phyloP scores from a whole-genome alignment of 2,888 invertebrate species.

The Drosophila rubida region DNA sequence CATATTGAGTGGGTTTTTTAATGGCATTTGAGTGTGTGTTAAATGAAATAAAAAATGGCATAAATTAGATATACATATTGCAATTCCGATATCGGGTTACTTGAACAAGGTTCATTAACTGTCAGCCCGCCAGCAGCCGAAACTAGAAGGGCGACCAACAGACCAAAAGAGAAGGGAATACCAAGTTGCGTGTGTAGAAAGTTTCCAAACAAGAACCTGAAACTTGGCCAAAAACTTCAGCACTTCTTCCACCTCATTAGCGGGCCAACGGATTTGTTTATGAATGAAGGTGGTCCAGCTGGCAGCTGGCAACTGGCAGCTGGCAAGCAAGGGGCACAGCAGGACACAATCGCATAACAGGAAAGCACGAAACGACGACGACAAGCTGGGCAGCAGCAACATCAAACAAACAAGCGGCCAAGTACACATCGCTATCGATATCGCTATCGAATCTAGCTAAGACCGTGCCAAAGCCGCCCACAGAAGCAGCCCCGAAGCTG shows the following conservation, averaged over 20 bases:
- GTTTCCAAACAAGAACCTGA: constrained; percentile 35
- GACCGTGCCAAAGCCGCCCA: constrained; percentile 36
- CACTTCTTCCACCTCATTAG: constrained; percentile 54
- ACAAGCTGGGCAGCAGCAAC: constrained; percentile 36
- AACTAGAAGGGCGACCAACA: constrained; percentile 35
- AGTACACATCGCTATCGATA: constrained; percentile 15
- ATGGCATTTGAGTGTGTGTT: constrained; percentile 71
- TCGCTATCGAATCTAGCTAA: constrained; percentile 45
- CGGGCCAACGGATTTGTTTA: constrained; percentile 58
- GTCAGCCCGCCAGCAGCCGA: constrained; percentile 19
- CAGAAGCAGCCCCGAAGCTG: constrained; percentile 33
- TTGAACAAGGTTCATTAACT: constrained; percentile 77
- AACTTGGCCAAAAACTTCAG: constrained; percentile 8
- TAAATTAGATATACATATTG: constrained; percentile 78
- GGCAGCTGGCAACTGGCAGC: neutral
- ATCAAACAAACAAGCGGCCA: constrained; percentile 58
- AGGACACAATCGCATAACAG: constrained; percentile 70
- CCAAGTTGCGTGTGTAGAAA: constrained; percentile 44
- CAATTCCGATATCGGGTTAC: constrained; percentile 75
- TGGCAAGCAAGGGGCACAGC: constrained; percentile 48
- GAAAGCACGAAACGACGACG: constrained; percentile 37
- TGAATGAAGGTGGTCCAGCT: constrained; percentile 58
- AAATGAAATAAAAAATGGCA: constrained; percentile 74
- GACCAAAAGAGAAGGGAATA: constrained; percentile 64
- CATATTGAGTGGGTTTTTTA: constrained; percentile 70